Evolutionary conservation across 2,888 invertebrate genomes (phyloP).

Genomic region (Xanthia icteritia): DNA sequence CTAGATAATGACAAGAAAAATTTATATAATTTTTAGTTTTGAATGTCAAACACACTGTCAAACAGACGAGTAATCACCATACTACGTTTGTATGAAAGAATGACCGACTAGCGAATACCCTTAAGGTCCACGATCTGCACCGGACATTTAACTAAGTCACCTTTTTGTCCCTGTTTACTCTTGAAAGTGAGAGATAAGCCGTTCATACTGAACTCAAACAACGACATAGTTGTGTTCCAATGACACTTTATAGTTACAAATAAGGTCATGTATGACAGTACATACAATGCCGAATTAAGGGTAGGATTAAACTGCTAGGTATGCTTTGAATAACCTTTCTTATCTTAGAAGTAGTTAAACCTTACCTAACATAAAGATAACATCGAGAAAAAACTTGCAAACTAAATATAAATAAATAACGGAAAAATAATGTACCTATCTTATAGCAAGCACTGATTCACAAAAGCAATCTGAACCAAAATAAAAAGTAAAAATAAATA

Average conservation of each 20-base stretch:
- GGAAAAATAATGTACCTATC: not conserved
- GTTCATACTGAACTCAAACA: slow-evolving; percentile 11
- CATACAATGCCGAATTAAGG: no score
- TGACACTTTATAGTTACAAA: not conserved
- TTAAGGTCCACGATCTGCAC: not conserved
- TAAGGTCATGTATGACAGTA: no score
- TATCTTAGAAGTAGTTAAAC: not conserved
- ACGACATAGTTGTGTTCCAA: not conserved
- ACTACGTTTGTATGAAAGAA: no score
- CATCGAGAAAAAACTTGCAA: not conserved
- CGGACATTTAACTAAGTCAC: slow-evolving; percentile 20
- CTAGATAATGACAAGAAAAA: no score
- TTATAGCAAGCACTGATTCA: not conserved
- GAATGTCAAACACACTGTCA: no score
- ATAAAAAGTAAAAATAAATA: no score
- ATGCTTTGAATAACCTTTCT: not conserved
- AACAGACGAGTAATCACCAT: no score
- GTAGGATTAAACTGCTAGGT: no score
- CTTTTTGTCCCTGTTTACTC: slow-evolving; percentile 35
- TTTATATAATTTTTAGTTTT: no score
- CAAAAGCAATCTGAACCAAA: not conserved
- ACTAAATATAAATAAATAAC: not conserved
- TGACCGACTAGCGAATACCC: no score
- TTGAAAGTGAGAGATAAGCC: slow-evolving; percentile 34
- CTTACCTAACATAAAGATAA: not conserved